Conservation (phyloP, 2,797 vertebrate species). For the Sebastes dallii region DNA sequence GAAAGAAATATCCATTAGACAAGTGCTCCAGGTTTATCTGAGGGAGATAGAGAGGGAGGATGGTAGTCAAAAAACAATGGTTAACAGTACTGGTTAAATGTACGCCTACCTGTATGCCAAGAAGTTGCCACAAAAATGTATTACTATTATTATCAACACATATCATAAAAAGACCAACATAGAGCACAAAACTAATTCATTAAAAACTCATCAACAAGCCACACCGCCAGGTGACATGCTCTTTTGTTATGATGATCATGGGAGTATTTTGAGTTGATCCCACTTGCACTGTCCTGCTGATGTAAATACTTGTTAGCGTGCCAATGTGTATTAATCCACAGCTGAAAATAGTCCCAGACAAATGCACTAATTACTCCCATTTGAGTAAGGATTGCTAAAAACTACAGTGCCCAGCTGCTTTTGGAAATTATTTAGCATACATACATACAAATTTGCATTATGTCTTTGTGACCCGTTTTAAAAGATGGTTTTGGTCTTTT, state of each 20-base stretch:
- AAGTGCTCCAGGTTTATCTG: not conserved
- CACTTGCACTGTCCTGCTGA: not conserved
- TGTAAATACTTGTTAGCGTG: not conserved
- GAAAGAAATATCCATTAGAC: not conserved
- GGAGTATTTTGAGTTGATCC: not conserved
- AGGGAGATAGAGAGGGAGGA: not conserved
- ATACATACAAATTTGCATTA: not conserved
- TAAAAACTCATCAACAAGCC: not conserved
- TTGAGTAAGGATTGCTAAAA: not conserved
- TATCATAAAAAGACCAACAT: not conserved
- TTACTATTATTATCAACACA: not conserved
- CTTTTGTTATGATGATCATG: not conserved
- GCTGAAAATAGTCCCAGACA: not conserved
- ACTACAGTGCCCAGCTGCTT: not conserved
- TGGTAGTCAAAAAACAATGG: not conserved
- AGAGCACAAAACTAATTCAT: too few relatives aligned
- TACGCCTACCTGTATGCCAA: not conserved
- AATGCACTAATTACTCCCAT: not conserved
- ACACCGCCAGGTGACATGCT: not conserved
- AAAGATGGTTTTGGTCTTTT: not conserved
- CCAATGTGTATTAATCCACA: not conserved
- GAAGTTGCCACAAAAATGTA: not conserved
- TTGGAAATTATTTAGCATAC: not conserved
- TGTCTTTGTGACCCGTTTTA: not conserved
- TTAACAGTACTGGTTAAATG: not conserved